These are phyloP conservation scores for Dryoscopus gambensis DNA, from an alignment of 2,113 vertebrate species.

Conservation along the genomic window DNA sequence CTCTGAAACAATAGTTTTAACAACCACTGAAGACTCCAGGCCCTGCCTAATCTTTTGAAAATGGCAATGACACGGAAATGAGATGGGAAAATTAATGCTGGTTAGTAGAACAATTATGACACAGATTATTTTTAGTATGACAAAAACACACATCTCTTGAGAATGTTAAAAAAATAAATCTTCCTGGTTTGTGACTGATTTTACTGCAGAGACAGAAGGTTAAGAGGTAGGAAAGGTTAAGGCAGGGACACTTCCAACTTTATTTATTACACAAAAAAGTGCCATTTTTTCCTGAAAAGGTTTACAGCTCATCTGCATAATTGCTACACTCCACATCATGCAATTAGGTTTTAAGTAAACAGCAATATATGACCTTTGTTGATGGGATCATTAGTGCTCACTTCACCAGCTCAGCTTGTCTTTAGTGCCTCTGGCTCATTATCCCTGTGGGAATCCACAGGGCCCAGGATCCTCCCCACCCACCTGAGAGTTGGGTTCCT, in stretches of 20 bases:
- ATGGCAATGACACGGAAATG: background rate
- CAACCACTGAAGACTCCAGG: background rate
- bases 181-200: background rate
- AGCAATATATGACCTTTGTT: background rate
- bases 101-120: background rate
- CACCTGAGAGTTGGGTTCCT: constrained; percentile 68
- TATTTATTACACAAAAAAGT: background rate
- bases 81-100: background rate
- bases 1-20: background rate
- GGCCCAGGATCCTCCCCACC: background rate
- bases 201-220: background rate
- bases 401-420: background rate
- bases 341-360: background rate
- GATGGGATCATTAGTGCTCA: background rate
- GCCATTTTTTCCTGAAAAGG: background rate
- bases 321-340: background rate
- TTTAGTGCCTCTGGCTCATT: background rate
- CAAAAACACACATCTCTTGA: background rate
- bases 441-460: fast-evolving
- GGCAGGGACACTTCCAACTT: background rate
- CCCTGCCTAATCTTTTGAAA: background rate
- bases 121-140: background rate
- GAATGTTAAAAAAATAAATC: background rate
- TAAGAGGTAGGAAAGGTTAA: background rate
- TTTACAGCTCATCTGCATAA: background rate